phyloP scores from a whole-genome alignment of 2,888 invertebrate genomes.

The Eupeodes latifasciatus region DNA sequence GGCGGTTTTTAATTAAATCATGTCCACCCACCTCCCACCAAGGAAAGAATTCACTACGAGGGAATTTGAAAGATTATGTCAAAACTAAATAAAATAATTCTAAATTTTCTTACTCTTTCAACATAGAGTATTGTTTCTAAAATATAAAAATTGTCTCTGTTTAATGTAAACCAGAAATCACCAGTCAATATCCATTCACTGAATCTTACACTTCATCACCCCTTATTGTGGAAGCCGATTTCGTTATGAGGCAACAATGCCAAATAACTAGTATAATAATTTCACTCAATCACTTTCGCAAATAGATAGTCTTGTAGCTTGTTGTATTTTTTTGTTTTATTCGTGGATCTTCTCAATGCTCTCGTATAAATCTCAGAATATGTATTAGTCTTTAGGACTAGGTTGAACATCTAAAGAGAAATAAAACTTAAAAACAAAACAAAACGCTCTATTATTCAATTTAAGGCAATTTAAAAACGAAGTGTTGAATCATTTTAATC shows the following conservation, averaged over 20 bases:
- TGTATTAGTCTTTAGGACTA: background rate
- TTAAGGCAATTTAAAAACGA: slow-evolving; percentile 53
- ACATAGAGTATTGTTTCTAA: too few species aligned
- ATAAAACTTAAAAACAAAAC: slow-evolving; percentile 1
- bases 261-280: slow-evolving; percentile 6
- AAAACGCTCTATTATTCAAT: slow-evolving; percentile 62
- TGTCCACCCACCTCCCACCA: too few species aligned
- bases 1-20: too few species aligned
- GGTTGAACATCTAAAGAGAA: background rate
- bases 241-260: background rate
- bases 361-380: background rate
- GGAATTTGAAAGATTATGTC: too few species aligned
- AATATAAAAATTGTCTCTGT: background rate
- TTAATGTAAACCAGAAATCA: background rate
- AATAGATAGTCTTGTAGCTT: background rate
- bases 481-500: slow-evolving; percentile 37
- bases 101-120: too few species aligned
- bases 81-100: too few species aligned
- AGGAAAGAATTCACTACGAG: too few species aligned
- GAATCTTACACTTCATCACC: background rate
- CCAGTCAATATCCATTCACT: background rate
- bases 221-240: background rate
- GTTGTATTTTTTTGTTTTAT: slow-evolving; percentile 1
- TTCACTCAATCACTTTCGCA: slow-evolving; percentile 21
- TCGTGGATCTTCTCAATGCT: background rate